phyloP scores from a whole-genome alignment of 2,113 vertebrate genomes.

The Pipa parva region DNA sequence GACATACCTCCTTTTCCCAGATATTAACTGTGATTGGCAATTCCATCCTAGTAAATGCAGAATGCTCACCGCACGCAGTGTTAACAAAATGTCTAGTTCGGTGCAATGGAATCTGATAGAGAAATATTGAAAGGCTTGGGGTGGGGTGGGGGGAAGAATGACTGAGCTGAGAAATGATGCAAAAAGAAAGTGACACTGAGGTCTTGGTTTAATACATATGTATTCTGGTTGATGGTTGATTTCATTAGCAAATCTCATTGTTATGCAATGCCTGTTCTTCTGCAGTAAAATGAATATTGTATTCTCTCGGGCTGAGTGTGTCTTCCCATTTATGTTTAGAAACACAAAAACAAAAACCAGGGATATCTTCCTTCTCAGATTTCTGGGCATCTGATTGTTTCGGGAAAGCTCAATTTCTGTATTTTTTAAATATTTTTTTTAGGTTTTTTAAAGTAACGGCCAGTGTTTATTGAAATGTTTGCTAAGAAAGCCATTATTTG shows the following conservation, averaged over 20 bases:
- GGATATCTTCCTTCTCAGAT: constrained; percentile 12
- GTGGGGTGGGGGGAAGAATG: constrained; percentile 49
- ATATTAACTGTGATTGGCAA: constrained; percentile 50
- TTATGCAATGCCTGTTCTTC: constrained; percentile 99
- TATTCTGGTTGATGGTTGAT: constrained; percentile 98
- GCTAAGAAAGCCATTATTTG: no score
- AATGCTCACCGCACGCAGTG: constrained; percentile 40
- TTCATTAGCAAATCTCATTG: constrained; percentile 99
- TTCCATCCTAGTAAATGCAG: constrained; percentile 44
- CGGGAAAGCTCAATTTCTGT: not conserved
- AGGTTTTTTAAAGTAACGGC: not conserved
- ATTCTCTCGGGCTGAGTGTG: constrained; percentile 70
- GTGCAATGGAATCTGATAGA: constrained; percentile 54
- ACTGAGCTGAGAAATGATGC: constrained; percentile 84
- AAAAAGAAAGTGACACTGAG: constrained; percentile 91
- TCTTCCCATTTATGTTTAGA: constrained; percentile 52
- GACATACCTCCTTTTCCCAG: constrained; percentile 42
- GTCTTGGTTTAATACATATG: constrained; percentile 96
- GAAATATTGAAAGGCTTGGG: constrained; percentile 60
- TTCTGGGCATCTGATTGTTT: constrained; percentile 44
- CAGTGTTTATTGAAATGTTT: not conserved
- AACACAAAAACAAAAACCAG: constrained; percentile 44
- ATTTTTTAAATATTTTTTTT: not conserved
- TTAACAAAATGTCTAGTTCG: constrained; percentile 51
- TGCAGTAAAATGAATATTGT: constrained; percentile 99